Conservation (phyloP, 2,797 vertebrate species). For the Tympanoctomys barrerae region DNA sequence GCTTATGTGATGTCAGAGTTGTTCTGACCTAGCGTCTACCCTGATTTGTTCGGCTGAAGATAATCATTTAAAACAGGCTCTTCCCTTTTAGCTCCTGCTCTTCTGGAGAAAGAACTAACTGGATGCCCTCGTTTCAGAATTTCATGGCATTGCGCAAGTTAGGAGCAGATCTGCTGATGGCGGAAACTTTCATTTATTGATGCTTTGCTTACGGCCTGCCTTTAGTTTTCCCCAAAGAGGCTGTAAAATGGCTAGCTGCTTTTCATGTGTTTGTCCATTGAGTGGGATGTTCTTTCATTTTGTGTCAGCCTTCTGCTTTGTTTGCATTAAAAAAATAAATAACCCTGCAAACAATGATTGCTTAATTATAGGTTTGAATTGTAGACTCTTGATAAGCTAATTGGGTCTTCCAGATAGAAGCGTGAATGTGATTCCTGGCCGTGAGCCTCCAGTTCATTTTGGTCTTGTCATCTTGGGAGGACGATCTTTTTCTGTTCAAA, state of each 20-base stretch:
- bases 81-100: background rate
- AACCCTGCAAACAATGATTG: slow-evolving; percentile 39
- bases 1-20: background rate
- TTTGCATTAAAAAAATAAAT: slow-evolving; percentile 46
- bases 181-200: slow-evolving; percentile 44
- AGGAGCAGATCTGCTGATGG: slow-evolving; percentile 22
- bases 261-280: slow-evolving; percentile 9
- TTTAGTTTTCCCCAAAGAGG: background rate
- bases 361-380: slow-evolving; percentile 16
- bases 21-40: background rate
- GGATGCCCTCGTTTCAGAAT: slow-evolving; percentile 3
- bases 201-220: slow-evolving; percentile 27
- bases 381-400: slow-evolving; percentile 32
- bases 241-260: slow-evolving; percentile 12
- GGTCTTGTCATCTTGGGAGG: slow-evolving; percentile 6
- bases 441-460: background rate
- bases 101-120: background rate
- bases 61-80: background rate
- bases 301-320: slow-evolving; percentile 10
- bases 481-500: slow-evolving; percentile 5
- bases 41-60: background rate
- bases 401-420: slow-evolving; percentile 27
- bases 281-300: slow-evolving; percentile 6
- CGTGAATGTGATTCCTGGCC: background rate
- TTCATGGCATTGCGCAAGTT: slow-evolving; percentile 26